These are phyloP conservation scores for Cricetomys ansorgei DNA, from an alignment of 2,113 vertebrate species.

Conservation along the genomic window DNA sequence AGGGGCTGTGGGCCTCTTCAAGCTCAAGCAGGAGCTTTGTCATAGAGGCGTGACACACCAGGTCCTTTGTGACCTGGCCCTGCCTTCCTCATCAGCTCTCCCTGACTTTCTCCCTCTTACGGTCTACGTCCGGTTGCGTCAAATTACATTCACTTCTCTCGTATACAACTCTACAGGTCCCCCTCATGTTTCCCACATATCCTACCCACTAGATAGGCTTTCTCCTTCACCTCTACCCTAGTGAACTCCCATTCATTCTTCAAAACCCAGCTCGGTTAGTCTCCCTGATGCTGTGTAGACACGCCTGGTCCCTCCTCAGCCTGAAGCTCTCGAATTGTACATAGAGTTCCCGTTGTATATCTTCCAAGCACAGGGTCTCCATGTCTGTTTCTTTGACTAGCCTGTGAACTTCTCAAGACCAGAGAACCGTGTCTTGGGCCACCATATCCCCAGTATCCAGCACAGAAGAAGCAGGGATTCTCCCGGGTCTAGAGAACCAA, in stretches of 20 bases:
- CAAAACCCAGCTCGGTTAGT: neutral
- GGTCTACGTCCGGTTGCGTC: neutral
- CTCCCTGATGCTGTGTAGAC: neutral
- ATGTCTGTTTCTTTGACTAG: neutral
- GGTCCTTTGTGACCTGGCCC: neutral
- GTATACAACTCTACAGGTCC: neutral
- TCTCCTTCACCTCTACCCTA: neutral
- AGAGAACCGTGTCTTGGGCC: neutral
- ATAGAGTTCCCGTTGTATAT: fast-evolving
- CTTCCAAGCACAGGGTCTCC: neutral
- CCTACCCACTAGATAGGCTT: neutral
- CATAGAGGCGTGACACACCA: fast-evolving
- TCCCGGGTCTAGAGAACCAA: neutral
- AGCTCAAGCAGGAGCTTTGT: neutral
- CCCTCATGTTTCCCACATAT: neutral
- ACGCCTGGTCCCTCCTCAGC: neutral
- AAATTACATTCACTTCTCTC: neutral
- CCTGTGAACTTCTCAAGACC: neutral
- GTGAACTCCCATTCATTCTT: neutral
- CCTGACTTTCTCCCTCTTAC: neutral
- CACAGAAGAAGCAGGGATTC: neutral
- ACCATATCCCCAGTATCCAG: neutral
- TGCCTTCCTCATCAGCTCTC: neutral
- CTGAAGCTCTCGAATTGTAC: neutral
- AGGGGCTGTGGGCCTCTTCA: neutral